Evolutionary conservation across 2,113 vertebrate genomes (phyloP).

Genomic region (Glaucomys volans): DNA sequence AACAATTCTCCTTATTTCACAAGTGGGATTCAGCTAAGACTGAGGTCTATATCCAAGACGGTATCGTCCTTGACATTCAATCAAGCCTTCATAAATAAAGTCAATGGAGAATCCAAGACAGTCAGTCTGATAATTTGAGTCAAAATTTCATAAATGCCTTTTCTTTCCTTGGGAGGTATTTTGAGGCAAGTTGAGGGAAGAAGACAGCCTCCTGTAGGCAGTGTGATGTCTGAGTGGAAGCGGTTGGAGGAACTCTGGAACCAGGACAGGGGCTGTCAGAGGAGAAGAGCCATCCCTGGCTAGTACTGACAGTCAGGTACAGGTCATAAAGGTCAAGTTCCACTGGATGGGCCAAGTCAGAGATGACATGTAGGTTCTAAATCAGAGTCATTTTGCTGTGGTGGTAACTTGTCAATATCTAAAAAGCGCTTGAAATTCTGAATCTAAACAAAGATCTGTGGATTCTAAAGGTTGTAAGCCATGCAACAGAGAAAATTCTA

Average conservation of each 20-base stretch:
- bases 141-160: not conserved
- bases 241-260: not conserved
- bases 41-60: not conserved
- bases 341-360: not conserved
- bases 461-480: not conserved
- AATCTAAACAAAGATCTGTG: not conserved
- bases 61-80: not conserved
- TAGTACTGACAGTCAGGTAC: too few relatives aligned
- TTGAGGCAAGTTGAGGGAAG: not conserved
- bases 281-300: not conserved
- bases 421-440: not conserved
- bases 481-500: not conserved
- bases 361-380: not conserved
- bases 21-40: not conserved
- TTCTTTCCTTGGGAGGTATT: not conserved
- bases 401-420: not conserved
- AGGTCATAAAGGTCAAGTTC: not conserved
- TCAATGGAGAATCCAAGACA: not conserved
- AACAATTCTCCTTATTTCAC: not conserved
- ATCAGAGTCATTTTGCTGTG: not conserved
- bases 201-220: not conserved
- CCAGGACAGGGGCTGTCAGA: too few relatives aligned
- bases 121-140: not conserved
- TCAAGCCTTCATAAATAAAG: not conserved
- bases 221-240: too few relatives aligned